phyloP scores from a whole-genome alignment of 2,113 vertebrate species.

The Eulacestoma nigropectus region DNA sequence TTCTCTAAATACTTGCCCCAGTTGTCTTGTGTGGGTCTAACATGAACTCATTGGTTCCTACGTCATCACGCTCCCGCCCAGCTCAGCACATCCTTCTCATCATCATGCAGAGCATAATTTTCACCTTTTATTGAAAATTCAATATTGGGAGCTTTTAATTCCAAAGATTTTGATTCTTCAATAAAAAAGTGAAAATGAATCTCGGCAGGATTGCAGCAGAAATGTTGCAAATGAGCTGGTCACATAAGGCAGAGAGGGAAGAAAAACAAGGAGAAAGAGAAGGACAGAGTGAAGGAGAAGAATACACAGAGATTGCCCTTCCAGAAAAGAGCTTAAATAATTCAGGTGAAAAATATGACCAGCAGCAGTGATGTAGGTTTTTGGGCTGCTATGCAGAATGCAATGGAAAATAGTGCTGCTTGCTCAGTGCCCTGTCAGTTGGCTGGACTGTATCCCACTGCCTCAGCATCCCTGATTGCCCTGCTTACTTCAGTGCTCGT shows the following conservation, averaged over 20 bases:
- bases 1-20: background rate
- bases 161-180: constrained; percentile 72
- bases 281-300: background rate
- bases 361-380: background rate
- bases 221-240: constrained; percentile 42
- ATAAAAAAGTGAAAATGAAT: constrained; percentile 77
- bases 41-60: background rate
- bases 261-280: background rate
- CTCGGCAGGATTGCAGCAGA: constrained; percentile 57
- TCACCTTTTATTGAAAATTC: constrained; percentile 75
- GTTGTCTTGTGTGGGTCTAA: background rate
- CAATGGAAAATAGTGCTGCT: background rate
- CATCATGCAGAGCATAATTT: constrained; percentile 68
- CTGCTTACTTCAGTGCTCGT: background rate
- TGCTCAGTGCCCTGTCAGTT: background rate
- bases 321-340: constrained; percentile 1
- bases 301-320: background rate
- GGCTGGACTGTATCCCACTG: background rate
- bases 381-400: background rate
- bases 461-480: background rate
- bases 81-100: constrained; percentile 5
- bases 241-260: background rate
- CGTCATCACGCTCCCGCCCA: background rate
- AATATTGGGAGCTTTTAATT: constrained; percentile 72
- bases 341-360: background rate